Conservation (phyloP, 1,140 invertebrate genomes). For the Scaptomyza graminum region DNA sequence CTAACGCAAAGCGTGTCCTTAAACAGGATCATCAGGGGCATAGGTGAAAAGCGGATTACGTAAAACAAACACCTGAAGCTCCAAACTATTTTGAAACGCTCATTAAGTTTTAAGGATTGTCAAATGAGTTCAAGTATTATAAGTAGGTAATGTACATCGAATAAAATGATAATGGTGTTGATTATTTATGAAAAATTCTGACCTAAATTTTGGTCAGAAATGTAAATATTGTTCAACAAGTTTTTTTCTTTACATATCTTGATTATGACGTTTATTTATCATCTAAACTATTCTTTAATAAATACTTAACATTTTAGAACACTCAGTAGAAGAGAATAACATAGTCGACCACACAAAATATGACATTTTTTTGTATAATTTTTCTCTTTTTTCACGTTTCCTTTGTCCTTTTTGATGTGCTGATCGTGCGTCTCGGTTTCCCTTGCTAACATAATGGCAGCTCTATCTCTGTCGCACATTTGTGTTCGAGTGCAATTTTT, state of each 20-base stretch:
- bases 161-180: too few species aligned
- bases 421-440: conserved; percentile 9
- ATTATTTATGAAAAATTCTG: too few species aligned
- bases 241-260: too few species aligned
- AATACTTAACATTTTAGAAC: background rate
- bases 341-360: background rate
- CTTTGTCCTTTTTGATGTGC: conserved; percentile 40
- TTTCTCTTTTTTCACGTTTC: conserved; percentile 11
- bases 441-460: conserved; percentile 20
- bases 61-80: background rate
- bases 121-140: too few species aligned
- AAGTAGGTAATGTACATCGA: background rate
- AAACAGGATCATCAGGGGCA: background rate
- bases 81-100: too few species aligned
- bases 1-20: conserved; percentile 15
- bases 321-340: background rate
- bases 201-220: too few species aligned
- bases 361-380: conserved; percentile 19
- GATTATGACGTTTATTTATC: background rate
- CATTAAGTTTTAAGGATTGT: too few species aligned
- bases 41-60: background rate
- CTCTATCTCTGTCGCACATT: conserved; percentile 23
- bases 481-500: conserved; percentile 50
- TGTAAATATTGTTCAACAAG: too few species aligned
- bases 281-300: too few species aligned